These are phyloP conservation scores for Strix uralensis DNA, from an alignment of 2,113 vertebrate species.

Conservation along the genomic window DNA sequence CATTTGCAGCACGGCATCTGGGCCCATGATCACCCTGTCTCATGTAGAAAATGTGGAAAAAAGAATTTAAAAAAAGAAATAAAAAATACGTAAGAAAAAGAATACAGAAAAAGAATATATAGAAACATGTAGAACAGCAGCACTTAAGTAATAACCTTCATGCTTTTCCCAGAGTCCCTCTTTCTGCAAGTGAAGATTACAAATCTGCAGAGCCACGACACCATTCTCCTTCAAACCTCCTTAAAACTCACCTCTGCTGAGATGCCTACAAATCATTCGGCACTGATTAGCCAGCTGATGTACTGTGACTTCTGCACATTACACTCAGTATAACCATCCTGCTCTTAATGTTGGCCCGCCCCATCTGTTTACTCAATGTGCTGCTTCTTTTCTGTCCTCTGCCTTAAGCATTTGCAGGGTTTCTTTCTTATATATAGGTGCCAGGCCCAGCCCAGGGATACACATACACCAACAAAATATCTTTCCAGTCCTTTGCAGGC, in stretches of 20 bases:
- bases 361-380: neutral
- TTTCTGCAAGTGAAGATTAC: neutral
- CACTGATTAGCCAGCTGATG: constrained; percentile 34
- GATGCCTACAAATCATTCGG: constrained; percentile 25
- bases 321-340: neutral
- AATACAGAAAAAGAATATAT: neutral
- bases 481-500: neutral
- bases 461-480: neutral
- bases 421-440: neutral
- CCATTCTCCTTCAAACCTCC: neutral
- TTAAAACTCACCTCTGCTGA: constrained; percentile 33
- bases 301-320: constrained; percentile 34
- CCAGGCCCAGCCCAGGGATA: neutral
- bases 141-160: neutral
- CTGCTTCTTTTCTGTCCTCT: neutral
- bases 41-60: neutral
- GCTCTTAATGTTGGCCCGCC: neutral
- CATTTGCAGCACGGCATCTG: neutral
- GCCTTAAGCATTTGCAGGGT: neutral
- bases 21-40: neutral
- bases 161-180: neutral
- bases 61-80: neutral
- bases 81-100: neutral
- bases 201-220: neutral
- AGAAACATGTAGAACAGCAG: neutral